phyloP scores from a whole-genome alignment of 2,888 invertebrate species.

The Apamea monoglypha region DNA sequence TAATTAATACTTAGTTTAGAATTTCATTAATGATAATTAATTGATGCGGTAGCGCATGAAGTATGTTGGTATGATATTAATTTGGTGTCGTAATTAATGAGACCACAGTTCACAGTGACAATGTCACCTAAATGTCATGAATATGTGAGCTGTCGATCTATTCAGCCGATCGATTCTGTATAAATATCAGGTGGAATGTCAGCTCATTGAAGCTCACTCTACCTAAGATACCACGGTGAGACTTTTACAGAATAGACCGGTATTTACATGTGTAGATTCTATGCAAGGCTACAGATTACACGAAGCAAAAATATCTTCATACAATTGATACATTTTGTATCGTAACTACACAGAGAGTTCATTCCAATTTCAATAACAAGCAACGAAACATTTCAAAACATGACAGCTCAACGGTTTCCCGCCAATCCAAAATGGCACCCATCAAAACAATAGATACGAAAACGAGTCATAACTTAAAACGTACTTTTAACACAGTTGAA shows the following conservation, averaged over 20 bases:
- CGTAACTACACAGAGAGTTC: background rate
- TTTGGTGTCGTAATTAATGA: constrained; percentile 5
- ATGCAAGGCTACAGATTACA: background rate
- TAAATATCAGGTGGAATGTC: too few species aligned
- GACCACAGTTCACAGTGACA: too few species aligned
- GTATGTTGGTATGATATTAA: background rate
- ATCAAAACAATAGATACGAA: constrained; percentile 55
- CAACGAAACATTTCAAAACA: constrained; percentile 39
- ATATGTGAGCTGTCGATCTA: background rate
- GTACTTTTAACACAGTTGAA: constrained; percentile 54
- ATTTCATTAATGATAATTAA: constrained; percentile 6
- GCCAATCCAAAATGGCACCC: constrained; percentile 24
- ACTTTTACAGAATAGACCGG: background rate
- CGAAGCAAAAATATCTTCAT: background rate
- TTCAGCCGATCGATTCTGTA: too few species aligned
- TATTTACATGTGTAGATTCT: background rate
- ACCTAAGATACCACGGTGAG: too few species aligned
- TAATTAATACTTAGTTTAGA: constrained; percentile 4
- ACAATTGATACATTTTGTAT: background rate
- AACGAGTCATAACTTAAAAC: constrained; percentile 56
- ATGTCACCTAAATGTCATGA: background rate
- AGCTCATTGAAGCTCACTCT: too few species aligned
- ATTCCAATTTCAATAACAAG: constrained; percentile 22
- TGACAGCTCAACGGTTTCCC: constrained; percentile 25
- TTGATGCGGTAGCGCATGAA: background rate